Evolutionary conservation across 1,140 invertebrate genomes (phyloP).

Genomic region (Bombus impatiens): DNA sequence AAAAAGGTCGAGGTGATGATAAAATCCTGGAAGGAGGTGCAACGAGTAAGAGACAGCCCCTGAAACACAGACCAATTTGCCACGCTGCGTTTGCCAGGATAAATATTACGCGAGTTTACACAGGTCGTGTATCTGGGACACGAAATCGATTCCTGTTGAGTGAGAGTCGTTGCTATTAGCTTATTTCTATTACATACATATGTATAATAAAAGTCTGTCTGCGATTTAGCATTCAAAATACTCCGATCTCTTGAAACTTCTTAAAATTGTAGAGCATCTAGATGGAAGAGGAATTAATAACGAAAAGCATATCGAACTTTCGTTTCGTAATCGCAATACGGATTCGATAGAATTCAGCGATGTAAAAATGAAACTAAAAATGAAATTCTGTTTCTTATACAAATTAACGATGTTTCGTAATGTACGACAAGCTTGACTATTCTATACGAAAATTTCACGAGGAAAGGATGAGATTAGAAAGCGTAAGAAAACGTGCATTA

Average conservation of each 20-base stretch:
- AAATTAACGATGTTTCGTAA: neutral
- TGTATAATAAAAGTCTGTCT: neutral
- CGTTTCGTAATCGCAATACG: neutral
- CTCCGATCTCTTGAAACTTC: no score
- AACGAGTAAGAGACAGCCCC: conserved; percentile 51
- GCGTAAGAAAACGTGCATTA: conserved; percentile 1
- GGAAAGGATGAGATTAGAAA: no score
- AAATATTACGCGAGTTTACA: conserved; percentile 71
- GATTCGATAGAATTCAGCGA: no score
- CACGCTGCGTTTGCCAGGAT: conserved; percentile 70
- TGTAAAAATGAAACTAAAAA: no score
- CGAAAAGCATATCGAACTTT: no score
- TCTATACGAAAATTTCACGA: no score
- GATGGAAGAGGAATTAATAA: no score
- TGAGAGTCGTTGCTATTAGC: neutral
- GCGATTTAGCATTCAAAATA: neutral
- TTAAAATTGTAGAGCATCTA: neutral
- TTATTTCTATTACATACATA: neutral
- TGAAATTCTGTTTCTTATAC: no score
- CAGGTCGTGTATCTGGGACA: neutral
- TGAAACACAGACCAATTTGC: conserved; percentile 78
- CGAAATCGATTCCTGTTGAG: neutral
- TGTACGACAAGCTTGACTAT: no score
- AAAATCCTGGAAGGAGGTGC: conserved; percentile 54
- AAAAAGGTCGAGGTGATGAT: conserved; percentile 50